Percentiles rank a stretch among this genome's conserved stretches.
These are phyloP conservation scores for Tachypleus tridentatus DNA, from an alignment of 1,140 invertebrate species.

Conservation along the genomic window DNA sequence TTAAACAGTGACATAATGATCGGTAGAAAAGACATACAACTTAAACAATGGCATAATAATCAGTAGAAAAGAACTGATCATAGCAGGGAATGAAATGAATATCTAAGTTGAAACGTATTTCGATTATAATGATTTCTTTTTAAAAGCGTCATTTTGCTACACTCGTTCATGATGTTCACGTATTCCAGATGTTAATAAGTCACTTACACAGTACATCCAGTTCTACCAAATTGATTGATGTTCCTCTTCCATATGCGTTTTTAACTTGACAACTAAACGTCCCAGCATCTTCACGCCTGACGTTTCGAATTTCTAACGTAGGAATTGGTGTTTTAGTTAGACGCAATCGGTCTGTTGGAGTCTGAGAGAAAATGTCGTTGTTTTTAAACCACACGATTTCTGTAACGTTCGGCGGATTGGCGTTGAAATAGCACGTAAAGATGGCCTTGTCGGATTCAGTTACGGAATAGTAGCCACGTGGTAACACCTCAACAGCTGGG, in stretches of 20 bases:
- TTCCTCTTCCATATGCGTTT: slow-evolving; percentile 28
- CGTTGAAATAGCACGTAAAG: slow-evolving; percentile 24
- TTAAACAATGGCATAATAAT: too few species aligned
- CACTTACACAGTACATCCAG: slow-evolving; percentile 27
- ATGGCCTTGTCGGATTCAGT: slow-evolving; percentile 21
- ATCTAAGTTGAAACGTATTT: too few species aligned
- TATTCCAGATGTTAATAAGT: not conserved
- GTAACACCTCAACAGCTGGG: slow-evolving; percentile 24
- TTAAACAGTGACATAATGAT: too few species aligned
- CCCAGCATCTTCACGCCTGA: slow-evolving; percentile 27
- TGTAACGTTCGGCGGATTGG: slow-evolving; percentile 27
- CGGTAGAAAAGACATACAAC: too few species aligned
- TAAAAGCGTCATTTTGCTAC: too few species aligned
- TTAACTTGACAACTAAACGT: slow-evolving; percentile 24
- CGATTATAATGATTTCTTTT: too few species aligned
- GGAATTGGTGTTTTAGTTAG: slow-evolving; percentile 8
- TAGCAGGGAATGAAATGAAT: too few species aligned
- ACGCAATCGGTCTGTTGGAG: not conserved
- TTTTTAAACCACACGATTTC: slow-evolving; percentile 27
- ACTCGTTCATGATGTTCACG: too few species aligned
- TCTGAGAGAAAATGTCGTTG: not conserved
- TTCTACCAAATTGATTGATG: slow-evolving; percentile 20
- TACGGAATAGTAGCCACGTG: slow-evolving; percentile 22
- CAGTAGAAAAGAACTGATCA: too few species aligned
- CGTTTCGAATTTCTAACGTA: slow-evolving; percentile 22